Evolutionary conservation across 2,888 invertebrate genomes (phyloP), one percentile per base, ranked within the genome.

Genomic region (Mimas tiliae): DNA sequence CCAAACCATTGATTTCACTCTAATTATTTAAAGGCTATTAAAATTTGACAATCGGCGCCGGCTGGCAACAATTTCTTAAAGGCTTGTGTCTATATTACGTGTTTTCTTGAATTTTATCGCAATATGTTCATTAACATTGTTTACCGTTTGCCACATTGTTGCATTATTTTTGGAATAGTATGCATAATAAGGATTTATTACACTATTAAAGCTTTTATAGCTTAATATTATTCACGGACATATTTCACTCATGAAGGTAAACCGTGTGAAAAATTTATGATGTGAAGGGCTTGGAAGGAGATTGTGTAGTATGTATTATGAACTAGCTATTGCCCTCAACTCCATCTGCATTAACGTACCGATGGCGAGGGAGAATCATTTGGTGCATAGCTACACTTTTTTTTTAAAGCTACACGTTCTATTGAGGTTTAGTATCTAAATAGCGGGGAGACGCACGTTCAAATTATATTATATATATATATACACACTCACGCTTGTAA

Each of bases 1-100:
- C 65, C 65, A 65, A 65, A 58, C 47, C 48, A 65, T 55, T 58
- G 58, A 58, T 68, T 69, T 69, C 65, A 66, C 65, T 53, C 58
- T 58, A 58, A 58, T 58, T 58, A 58, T 19, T 58, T 50, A 12
- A 21, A 58, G 58, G 58, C 58, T 27, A 53, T 52, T 42, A 63
- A 53, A 62, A 50, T 62, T 52, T 21, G 42, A 63, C 58, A 58
- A 58, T 58, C 42, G 58, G 12, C 58, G 58, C 19, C 19, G 42
- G 16, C 38, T n/a, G 6, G 53, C 34, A 42, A 58, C 6, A 16
- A 16, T 42, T 58, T 58, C 58, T 19, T 12, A 42, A 58, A 58
- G 34, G 16, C 34, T 16, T 55, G 34, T 34, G 38, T 16, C 34
- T 55, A 55, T 55, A 58, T 42, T 58, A 58, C 58, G 42, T 42